Base-by-base conservation (phyloP, 2,797 vertebrate genomes). In the Bucorvus abyssinicus region DNA sequence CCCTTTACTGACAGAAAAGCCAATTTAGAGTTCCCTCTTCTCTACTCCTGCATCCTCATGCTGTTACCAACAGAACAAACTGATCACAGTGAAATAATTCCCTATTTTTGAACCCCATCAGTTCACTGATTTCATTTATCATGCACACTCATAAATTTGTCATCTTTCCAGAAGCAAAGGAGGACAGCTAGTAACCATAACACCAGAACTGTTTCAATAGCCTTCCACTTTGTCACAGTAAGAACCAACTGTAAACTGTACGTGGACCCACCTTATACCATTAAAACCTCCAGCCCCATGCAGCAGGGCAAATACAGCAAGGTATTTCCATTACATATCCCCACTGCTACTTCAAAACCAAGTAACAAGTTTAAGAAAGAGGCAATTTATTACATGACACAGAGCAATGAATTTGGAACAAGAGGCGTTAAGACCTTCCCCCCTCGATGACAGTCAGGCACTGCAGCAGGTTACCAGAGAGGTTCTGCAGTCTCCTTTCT, bases 211-310 rank as follows among this genome's bases (percentile, higher is more conserved):
- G 32, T 87, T 89, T 53, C 52, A 60, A 21, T 10, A 92, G 22
- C 53, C 7, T 23, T 64, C 30, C 9, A 3, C 15, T 83, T n/a
- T 6, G 3, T 67, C 14, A 12, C 44, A 77, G 5, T 70, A 47
- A 80, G 47, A 74, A 45, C 13, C 5, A 11, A 23, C 29, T 24
- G n/a, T 6, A 38, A 90, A 49, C 9, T 53, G 7, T 6, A 27
- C 11, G 19, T 0, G 1, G 67, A 38, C 9, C 10, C 27, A 64
- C 15, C 4, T 15, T 44, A 44, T 8, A 24, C 22, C 47, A 30
- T 7, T 6, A 61, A 36, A 17, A 56, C 8, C 22, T 32, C 63
- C 61, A 78, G n/a, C 8, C 18, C 40, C 34, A 2, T 0, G 0
- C 34, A 87, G 17, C 8, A 53, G 30, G 6, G 50, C 9, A 59